phyloP scores from a whole-genome alignment of 2,888 invertebrate species.

The Panzeria rudis region DNA sequence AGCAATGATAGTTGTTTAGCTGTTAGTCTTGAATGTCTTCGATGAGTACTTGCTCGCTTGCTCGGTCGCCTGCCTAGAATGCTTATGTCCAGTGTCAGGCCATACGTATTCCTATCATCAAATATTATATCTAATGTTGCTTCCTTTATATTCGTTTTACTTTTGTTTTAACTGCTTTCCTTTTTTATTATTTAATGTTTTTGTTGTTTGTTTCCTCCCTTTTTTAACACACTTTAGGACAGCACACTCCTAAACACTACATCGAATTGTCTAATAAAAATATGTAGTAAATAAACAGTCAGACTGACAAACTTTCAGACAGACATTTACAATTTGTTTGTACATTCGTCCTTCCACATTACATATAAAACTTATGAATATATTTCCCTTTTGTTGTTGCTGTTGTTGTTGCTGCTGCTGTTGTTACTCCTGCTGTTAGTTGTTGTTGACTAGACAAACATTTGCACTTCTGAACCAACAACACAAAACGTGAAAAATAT shows the following conservation, averaged over 20 bases:
- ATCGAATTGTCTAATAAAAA: conserved; percentile 4
- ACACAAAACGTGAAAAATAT: conserved; percentile 56
- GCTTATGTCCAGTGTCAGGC: conserved; percentile 71
- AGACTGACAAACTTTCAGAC: conserved; percentile 11
- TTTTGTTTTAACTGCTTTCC: conserved; percentile 43
- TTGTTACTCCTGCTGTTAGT: conserved; percentile 39
- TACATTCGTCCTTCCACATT: conserved; percentile 41
- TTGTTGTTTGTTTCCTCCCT: conserved; percentile 41
- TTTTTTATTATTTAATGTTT: conserved; percentile 41
- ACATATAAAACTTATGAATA: conserved; percentile 58
- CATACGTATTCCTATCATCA: conserved; percentile 69
- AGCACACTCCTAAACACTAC: background rate
- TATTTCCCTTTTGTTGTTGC: conserved; percentile 43
- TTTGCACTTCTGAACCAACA: conserved; percentile 52
- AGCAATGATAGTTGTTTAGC: conserved; percentile 32
- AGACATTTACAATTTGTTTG: conserved; percentile 49
- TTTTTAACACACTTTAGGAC: conserved; percentile 1
- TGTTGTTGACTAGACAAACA: conserved; percentile 71
- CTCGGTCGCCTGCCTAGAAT: conserved; percentile 59
- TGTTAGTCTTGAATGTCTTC: conserved; percentile 20
- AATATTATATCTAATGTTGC: conserved; percentile 68
- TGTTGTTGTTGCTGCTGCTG: conserved; percentile 39
- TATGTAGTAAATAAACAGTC: conserved; percentile 18
- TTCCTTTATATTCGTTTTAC: conserved; percentile 49
- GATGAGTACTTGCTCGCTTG: conserved; percentile 23